Percentiles rank a stretch among this genome's conserved stretches.
phyloP scores from a whole-genome alignment of 2,113 vertebrate species.

The Ailurus styani region DNA sequence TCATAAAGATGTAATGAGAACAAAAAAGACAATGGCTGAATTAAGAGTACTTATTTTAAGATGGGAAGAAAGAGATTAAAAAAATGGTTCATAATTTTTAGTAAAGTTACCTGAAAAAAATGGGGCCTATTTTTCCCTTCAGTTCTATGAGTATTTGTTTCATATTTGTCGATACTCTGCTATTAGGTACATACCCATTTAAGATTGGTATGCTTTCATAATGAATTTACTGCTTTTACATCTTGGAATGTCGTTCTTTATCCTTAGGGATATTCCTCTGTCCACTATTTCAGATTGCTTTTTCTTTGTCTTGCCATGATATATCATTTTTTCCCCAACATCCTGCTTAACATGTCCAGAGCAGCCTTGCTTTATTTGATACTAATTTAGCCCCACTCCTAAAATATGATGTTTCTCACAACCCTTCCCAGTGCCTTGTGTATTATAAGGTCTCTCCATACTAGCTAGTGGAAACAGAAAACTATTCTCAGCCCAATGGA shows the following conservation, averaged over 20 bases:
- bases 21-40: not conserved
- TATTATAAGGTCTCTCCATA: not conserved
- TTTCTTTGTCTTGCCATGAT: not conserved
- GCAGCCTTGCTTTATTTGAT: not conserved
- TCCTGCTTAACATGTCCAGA: not conserved
- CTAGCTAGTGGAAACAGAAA: not conserved
- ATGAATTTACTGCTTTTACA: not conserved
- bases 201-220: not conserved
- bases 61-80: not conserved
- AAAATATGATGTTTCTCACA: not conserved
- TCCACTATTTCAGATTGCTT: not conserved
- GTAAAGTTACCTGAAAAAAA: not conserved
- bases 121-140: not conserved
- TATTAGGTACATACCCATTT: not conserved
- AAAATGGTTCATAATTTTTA: not conserved
- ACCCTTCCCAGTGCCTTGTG: not conserved
- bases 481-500: not conserved
- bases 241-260: not conserved
- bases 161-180: not conserved
- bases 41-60: not conserved
- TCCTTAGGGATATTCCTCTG: not conserved
- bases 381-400: not conserved
- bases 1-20: not conserved
- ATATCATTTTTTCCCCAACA: not conserved
- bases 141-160: not conserved